Conservation (phyloP, 2,888 invertebrate species). For the Ormyrus pomaceus region DNA sequence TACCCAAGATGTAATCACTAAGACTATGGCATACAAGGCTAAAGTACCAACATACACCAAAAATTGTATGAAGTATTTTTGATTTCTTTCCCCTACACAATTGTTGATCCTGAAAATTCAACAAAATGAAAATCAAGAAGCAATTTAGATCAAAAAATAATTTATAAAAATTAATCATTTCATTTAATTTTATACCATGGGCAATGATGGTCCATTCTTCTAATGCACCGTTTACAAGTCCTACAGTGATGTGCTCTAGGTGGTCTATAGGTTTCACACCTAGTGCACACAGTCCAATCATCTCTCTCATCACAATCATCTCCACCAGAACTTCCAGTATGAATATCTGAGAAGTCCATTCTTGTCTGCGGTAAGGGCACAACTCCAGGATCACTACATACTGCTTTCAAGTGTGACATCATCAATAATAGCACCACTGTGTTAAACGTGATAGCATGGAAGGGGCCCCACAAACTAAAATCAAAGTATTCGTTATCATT, state of each 20-base stretch:
- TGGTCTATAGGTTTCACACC: conserved; percentile 89
- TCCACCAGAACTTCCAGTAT: conserved; percentile 78
- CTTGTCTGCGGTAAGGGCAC: conserved; percentile 86
- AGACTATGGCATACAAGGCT: conserved; percentile 81
- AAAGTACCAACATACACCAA: conserved; percentile 86
- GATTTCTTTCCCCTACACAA: conserved; percentile 94
- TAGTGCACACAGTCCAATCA: conserved; percentile 88
- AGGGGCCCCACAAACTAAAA: conserved; percentile 87
- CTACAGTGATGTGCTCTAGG: conserved; percentile 93
- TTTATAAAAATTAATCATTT: conserved; percentile 23
- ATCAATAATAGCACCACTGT: conserved; percentile 84
- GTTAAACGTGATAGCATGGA: conserved; percentile 89
- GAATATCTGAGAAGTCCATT: conserved; percentile 88
- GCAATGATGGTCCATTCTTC: conserved; percentile 91
- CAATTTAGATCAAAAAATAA: background rate
- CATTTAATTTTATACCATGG: conserved; percentile 79
- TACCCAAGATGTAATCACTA: conserved; percentile 85
- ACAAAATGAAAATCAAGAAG: background rate
- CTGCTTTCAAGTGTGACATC: conserved; percentile 89
- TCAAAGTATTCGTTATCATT: background rate
- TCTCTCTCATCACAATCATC: conserved; percentile 77
- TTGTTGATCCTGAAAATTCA: conserved; percentile 86
- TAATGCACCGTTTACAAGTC: conserved; percentile 89
- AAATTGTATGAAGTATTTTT: conserved; percentile 94
- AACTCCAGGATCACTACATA: conserved; percentile 92